These are phyloP conservation scores for Ooceraea biroi DNA, from an alignment of 1,140 invertebrate genomes.

Conservation along the genomic window DNA sequence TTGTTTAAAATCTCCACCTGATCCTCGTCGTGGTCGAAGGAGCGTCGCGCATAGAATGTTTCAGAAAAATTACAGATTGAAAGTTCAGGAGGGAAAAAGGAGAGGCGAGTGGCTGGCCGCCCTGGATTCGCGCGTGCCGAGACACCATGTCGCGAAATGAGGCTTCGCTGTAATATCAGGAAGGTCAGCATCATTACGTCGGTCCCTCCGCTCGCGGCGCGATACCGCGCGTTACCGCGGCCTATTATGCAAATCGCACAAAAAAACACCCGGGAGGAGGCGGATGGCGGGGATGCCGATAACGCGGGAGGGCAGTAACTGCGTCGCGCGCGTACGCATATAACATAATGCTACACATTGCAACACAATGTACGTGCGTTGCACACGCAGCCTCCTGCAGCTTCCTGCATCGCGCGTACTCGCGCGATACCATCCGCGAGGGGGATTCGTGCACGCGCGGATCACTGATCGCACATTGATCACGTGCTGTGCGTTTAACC, in stretches of 20 bases:
- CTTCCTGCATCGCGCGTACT: conserved; percentile 26
- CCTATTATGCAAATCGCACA: conserved; percentile 17
- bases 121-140: no score
- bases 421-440: background rate
- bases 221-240: conserved; percentile 17
- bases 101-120: no score
- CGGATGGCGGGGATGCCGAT: background rate
- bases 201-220: conserved; percentile 2
- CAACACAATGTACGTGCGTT: background rate
- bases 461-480: no score
- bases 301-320: background rate
- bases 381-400: background rate
- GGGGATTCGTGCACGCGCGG: conserved; percentile 2
- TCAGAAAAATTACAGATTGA: no score
- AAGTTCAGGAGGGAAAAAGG: no score
- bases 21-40: no score
- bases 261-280: background rate
- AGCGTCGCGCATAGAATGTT: no score
- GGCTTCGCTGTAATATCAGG: background rate
- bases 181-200: conserved; percentile 20
- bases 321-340: background rate
- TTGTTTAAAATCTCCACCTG: no score
- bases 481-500: background rate
- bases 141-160: no score
- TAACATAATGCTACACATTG: conserved; percentile 20